Evolutionary conservation across 2,797 vertebrate species (phyloP).

Genomic region (Oryzias sinensis): DNA sequence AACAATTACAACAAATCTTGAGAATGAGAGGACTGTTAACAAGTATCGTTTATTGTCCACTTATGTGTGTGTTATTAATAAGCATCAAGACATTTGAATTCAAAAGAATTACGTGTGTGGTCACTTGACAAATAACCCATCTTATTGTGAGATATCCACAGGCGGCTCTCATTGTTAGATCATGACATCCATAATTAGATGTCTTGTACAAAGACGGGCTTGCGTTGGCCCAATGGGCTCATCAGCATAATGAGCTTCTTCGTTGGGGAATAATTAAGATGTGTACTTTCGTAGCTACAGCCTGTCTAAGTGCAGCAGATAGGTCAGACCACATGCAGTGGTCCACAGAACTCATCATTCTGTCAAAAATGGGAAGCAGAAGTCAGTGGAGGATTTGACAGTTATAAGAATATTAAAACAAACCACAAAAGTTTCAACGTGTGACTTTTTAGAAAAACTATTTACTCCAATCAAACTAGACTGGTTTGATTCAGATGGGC

Average conservation of each 20-base stretch:
- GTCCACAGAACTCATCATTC: no score
- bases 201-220: constrained; percentile 58
- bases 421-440: not conserved
- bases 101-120: constrained; percentile 29
- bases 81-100: constrained; percentile 36
- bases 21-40: not conserved
- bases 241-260: constrained; percentile 72
- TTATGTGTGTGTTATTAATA: no score
- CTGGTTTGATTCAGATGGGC: no score
- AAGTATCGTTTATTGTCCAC: not conserved
- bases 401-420: constrained; percentile 44
- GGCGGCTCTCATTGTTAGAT: constrained; percentile 52
- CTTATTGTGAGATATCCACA: constrained; percentile 54
- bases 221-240: constrained; percentile 68
- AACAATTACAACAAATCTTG: not conserved
- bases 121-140: constrained; percentile 42
- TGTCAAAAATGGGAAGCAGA: constrained; percentile 20
- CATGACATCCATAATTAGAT: constrained; percentile 72
- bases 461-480: no score
- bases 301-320: constrained; percentile 38
- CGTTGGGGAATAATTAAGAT: constrained; percentile 72
- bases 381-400: constrained; percentile 35
- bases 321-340: constrained; percentile 42
- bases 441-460: no score
- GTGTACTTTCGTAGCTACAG: constrained; percentile 50